phyloP scores from a whole-genome alignment of 2,113 vertebrate species.

The Oryzias javanicus region DNA sequence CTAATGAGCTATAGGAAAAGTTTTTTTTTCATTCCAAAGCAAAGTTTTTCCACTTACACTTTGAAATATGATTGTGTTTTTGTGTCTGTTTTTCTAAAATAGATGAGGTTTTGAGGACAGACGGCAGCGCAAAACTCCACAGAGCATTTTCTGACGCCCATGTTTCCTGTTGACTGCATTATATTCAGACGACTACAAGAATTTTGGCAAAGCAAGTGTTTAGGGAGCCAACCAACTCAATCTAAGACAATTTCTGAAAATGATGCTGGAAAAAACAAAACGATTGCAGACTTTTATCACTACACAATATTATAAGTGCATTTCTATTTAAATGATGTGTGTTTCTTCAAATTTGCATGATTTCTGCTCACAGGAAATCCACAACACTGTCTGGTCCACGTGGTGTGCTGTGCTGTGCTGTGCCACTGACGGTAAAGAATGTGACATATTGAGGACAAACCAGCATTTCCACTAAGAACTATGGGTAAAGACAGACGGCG shows the following conservation, averaged over 20 bases:
- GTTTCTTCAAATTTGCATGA: slow-evolving; percentile 44
- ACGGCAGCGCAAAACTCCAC: slow-evolving; percentile 44
- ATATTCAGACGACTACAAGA: slow-evolving; percentile 50
- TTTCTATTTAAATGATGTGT: slow-evolving; percentile 26
- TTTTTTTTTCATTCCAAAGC: slow-evolving; percentile 23
- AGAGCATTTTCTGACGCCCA: slow-evolving; percentile 70
- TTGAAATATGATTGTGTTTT: slow-evolving; percentile 51
- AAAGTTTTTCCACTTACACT: slow-evolving; percentile 9
- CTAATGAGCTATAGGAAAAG: slow-evolving; percentile 43
- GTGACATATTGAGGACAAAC: slow-evolving; percentile 72
- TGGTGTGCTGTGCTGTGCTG: slow-evolving; percentile 59
- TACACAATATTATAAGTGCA: background rate
- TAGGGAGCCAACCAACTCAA: too few relatives aligned
- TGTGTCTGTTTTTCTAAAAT: slow-evolving; percentile 60
- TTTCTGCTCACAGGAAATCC: slow-evolving; percentile 54
- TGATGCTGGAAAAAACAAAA: background rate
- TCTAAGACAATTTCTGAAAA: background rate
- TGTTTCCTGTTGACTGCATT: slow-evolving; percentile 74
- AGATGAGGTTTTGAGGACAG: slow-evolving; percentile 54
- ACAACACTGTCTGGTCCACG: slow-evolving; percentile 67
- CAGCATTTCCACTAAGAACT: slow-evolving; percentile 72
- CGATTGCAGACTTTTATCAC: slow-evolving; percentile 12
- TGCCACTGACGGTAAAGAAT: slow-evolving; percentile 63
- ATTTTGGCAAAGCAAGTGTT: slow-evolving; percentile 11
- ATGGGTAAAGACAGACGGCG: slow-evolving; percentile 61